phyloP scores from a whole-genome alignment of 2,888 invertebrate genomes.

The Ganaspis brasiliensis region DNA sequence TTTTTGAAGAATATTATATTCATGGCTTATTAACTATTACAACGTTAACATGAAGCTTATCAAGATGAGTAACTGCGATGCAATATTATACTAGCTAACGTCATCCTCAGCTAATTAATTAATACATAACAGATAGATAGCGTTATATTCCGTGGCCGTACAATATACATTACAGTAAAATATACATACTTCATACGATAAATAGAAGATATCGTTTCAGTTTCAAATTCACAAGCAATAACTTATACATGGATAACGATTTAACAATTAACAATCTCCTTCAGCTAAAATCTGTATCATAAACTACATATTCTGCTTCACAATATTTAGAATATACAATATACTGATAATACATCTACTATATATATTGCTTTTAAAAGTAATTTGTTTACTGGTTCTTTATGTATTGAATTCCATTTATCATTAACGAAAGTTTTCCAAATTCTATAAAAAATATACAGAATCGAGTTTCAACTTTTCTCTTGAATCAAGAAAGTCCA shows the following conservation, averaged over 20 bases:
- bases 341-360: no score
- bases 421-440: not conserved
- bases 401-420: not conserved
- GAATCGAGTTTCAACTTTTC: slow-evolving; percentile 5
- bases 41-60: slow-evolving; percentile 16
- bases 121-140: not conserved
- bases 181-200: no score
- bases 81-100: slow-evolving; percentile 19
- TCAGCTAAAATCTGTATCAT: no score
- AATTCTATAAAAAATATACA: not conserved
- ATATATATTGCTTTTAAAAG: no score
- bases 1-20: no score
- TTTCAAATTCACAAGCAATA: no score
- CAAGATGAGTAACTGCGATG: slow-evolving; percentile 14
- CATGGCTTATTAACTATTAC: not conserved
- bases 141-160: not conserved
- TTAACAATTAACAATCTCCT: no score
- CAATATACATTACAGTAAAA: no score
- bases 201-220: no score
- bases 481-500: slow-evolving; percentile 15
- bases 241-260: no score
- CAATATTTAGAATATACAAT: no score
- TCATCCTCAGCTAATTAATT: slow-evolving; percentile 25
- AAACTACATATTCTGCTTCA: no score
- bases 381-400: not conserved